Evolutionary conservation across 2,797 vertebrate genomes (phyloP).

Genomic region (Salarias fasciatus): DNA sequence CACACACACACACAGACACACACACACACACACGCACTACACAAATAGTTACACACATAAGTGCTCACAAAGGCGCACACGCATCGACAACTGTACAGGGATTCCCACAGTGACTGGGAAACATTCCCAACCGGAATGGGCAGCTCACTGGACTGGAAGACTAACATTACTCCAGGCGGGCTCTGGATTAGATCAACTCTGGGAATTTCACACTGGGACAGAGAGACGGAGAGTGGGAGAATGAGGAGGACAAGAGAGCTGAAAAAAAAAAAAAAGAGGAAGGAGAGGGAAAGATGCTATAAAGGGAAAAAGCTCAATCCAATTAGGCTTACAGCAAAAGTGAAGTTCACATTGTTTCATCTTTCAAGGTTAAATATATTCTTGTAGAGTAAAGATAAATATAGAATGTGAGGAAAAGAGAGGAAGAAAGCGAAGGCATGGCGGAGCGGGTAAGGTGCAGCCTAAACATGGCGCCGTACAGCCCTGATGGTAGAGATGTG

Average conservation of each 20-base stretch:
- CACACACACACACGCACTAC: constrained; percentile 11
- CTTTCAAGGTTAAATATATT: constrained; percentile 13
- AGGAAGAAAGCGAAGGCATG: not conserved
- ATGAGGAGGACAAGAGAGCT: constrained; percentile 61
- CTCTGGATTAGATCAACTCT: constrained; percentile 82
- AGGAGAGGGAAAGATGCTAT: not conserved
- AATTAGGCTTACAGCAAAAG: constrained; percentile 45
- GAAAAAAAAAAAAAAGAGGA: no score
- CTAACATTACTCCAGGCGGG: constrained; percentile 84
- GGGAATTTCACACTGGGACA: constrained; percentile 72
- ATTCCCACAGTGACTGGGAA: constrained; percentile 81
- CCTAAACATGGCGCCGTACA: constrained; percentile 30
- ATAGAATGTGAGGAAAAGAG: not conserved
- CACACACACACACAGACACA: constrained; percentile 3
- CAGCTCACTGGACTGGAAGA: constrained; percentile 85
- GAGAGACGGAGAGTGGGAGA: constrained; percentile 56
- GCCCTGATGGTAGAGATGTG: constrained; percentile 44
- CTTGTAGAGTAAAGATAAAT: not conserved
- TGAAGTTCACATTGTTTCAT: constrained; percentile 17
- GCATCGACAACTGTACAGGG: constrained; percentile 58
- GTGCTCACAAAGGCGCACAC: constrained; percentile 25
- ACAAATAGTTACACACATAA: constrained; percentile 7
- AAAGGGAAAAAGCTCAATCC: constrained; percentile 21
- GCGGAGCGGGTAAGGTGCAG: constrained; percentile 21
- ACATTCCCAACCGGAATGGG: constrained; percentile 81